Evolutionary conservation across 2,888 invertebrate species (phyloP), one percentile per base, ranked within the genome.

Genomic region (Sisyra nigra): DNA sequence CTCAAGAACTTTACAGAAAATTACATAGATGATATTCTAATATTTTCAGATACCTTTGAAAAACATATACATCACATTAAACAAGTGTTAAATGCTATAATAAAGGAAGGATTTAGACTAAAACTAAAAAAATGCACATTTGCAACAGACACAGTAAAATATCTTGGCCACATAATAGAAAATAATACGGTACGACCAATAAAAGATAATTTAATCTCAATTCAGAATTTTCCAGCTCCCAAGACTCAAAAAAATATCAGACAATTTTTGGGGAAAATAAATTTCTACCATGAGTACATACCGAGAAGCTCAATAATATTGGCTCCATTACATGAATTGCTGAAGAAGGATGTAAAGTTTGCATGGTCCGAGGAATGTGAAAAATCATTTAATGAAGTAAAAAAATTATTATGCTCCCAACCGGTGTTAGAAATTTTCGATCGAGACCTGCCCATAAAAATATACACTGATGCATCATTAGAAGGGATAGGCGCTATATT

Each of bases 31-130:
- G 32, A 32, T 11, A 32, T 32, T 3, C 3, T 32, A 3, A 32
- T 5, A 32, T 32, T 50, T 45, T 50, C 51, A 34, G 33, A 47
- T 41, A 46, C 39, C 13, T 52, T 49, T 46, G 34, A 48, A 32
- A 39, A 50, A 13, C 50, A 52, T 38, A 19, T 52, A 15, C 6
- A 31, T 17, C 48, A 52, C 45, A n/a, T n/a, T n/a, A n/a, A n/a
- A n/a, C n/a, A n/a, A n/a, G n/a, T n/a, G n/a, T n/a, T n/a, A n/a
- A n/a, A 46, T 24, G 47, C 47, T 10, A 38, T 46, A 29, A 15
- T 39, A 34, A 31, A 32, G 30, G 40, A 46, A 45, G 47, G 45
- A 9, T 46, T 48, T 29, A 36, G 18, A 46, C 36, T 48, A 18
- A 45, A 48, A 32, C 51, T 48, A 17, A 7, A 11, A 39, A n/a